Percentiles rank a stretch among this genome's conserved stretches.
phyloP scores from a whole-genome alignment of 92 coral and sea anemone species.

The Porites lobata region DNA sequence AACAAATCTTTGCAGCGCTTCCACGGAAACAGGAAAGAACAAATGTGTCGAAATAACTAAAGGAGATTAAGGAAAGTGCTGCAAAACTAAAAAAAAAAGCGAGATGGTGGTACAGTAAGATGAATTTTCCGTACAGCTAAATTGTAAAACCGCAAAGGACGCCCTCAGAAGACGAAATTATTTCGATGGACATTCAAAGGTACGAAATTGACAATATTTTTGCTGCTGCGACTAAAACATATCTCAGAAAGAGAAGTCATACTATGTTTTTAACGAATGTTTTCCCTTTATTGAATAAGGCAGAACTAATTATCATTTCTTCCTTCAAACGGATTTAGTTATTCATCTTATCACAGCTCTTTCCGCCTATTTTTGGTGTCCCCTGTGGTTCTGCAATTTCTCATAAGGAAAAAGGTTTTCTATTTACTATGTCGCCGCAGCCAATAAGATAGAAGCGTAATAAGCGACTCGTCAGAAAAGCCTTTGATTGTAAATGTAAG shows the following conservation, averaged over 20 bases:
- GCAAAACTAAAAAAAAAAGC: neutral
- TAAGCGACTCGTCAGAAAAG: constrained; percentile 5
- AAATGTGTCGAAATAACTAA: constrained; percentile 22
- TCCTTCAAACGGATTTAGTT: constrained; percentile 18
- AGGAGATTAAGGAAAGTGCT: constrained; percentile 13
- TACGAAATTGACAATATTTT: constrained; percentile 13
- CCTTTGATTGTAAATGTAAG: constrained; percentile 24
- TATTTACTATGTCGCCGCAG: constrained; percentile 34
- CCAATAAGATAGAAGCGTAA: constrained; percentile 24
- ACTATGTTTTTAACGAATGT: neutral
- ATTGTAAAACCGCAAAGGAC: constrained; percentile 17
- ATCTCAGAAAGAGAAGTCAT: neutral
- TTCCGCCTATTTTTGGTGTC: constrained; percentile 11
- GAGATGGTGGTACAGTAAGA: neutral
- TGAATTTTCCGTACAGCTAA: neutral
- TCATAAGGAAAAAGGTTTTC: constrained; percentile 23
- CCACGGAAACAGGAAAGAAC: constrained; percentile 41
- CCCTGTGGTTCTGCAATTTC: constrained; percentile 56
- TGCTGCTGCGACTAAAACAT: neutral
- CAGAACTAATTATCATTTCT: constrained; percentile 27
- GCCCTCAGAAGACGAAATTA: neutral
- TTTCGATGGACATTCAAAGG: constrained; percentile 18
- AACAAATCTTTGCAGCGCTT: constrained; percentile 64
- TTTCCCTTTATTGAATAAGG: constrained; percentile 5
- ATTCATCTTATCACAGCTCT: constrained; percentile 44